Conservation (phyloP, 1,140 invertebrate species). For the Hermetia illucens region DNA sequence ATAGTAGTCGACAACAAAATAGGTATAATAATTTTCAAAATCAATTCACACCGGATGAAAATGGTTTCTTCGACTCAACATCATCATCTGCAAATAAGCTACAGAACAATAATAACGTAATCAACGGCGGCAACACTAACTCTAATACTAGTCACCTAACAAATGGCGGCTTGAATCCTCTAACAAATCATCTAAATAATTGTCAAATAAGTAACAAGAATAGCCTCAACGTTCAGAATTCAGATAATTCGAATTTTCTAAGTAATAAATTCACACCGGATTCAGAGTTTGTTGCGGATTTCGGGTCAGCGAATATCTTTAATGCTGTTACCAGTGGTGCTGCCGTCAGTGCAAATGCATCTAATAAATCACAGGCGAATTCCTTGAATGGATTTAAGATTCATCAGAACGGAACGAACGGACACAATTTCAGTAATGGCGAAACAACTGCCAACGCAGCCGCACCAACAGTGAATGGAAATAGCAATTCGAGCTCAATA, state of each 20-base stretch:
- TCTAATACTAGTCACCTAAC: too few relatives aligned
- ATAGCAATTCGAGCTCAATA: constrained; percentile 1
- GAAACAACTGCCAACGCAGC: constrained; percentile 13
- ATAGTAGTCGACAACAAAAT: neutral
- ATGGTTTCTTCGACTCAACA: too few relatives aligned
- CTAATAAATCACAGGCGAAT: too few relatives aligned
- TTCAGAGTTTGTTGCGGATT: constrained; percentile 44
- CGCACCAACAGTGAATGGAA: constrained; percentile 6
- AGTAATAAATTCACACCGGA: constrained; percentile 32
- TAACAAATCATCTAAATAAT: too few relatives aligned
- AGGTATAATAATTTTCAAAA: neutral
- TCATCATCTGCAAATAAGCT: too few relatives aligned
- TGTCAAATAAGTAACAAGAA: too few relatives aligned
- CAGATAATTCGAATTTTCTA: constrained; percentile 25
- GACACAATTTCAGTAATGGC: constrained; percentile 17
- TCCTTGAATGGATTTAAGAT: constrained; percentile 27
- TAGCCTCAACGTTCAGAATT: too few relatives aligned
- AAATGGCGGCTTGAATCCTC: too few relatives aligned
- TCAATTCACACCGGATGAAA: neutral
- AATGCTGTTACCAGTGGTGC: too few relatives aligned
- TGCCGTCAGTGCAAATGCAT: too few relatives aligned
- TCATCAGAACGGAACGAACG: constrained; percentile 18
- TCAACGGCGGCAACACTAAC: too few relatives aligned
- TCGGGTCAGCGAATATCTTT: constrained; percentile 41
- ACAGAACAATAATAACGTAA: too few relatives aligned